Evolutionary conservation across 2,888 invertebrate species (phyloP), one percentile per base, ranked within the genome.

Genomic region (Poecilus cupreus): DNA sequence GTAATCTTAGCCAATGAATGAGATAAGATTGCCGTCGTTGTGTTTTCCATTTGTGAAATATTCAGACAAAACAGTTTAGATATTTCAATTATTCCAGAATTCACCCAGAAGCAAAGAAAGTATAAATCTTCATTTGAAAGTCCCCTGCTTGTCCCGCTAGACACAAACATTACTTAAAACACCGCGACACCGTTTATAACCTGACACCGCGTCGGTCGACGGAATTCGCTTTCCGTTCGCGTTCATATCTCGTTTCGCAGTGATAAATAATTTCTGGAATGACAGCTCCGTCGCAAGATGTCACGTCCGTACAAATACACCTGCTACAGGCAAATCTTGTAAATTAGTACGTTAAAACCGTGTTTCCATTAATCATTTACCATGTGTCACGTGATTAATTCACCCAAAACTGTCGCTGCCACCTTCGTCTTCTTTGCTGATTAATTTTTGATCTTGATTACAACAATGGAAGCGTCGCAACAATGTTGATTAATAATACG

Each of bases 241-340:
- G 43, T 43, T 43, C n/a, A 39, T 57, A 8, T 22, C 22, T 57
- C 57, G 22, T 57, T 22, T 22, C 60, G 11, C 60, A 24, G 68
- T 79, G 20, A 79, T 79, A 70, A 79, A 79, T 79, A 79, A 70
- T 79, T 51, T 70, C 51, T 5, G 10, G 49, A 37, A 16, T 79
- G 79, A 79, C 79, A 70, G 32, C n/a, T 68, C 46, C 51, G 18
- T 11, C 22, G 18, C 32, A 68, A 79, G 70, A 79, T 79, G 79
- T 68, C 79, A 79, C 51, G 32, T 64, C 68, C 13, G 51, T 20
- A 68, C 49, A 79, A 57, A 76, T 70, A 79, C 79, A 79, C 70
- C 79, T 79, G 79, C 79, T 78, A 13, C 51, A 8, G 26, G 64
- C 68, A 79, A 79, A 79, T 79, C 79, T 76, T 79, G 70, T 70